Evolutionary conservation across 2,113 vertebrate genomes (phyloP), one percentile per base, ranked within the genome.

Genomic region (Rafetus swinhoei): DNA sequence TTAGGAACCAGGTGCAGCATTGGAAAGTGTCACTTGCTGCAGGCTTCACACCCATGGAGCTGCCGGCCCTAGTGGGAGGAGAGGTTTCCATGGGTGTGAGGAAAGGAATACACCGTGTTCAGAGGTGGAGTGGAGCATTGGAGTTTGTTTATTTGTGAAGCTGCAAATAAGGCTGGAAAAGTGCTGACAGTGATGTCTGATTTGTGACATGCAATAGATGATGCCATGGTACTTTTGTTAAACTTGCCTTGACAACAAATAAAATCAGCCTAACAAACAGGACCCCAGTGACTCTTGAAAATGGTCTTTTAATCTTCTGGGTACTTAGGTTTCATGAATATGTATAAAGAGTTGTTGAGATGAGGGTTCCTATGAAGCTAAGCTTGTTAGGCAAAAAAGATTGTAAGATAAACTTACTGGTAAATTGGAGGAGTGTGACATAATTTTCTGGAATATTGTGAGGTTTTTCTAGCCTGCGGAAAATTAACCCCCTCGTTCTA

Each of bases 301-400:
- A 76, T 79, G 9, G 79, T 57, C 60, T 90, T 88, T 95, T 92
- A 4, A 69, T 95, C 88, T 92, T 45, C 13, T 80, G 81, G 62
- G 79, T 85, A 62, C 74, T 89, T 25, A 1, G 50, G 35, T 93
- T 92, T 83, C 82, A 95, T 91, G 55, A 93, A 90, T 93, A 95
- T 85, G 72, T 85, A 90, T 54, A 91, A 90, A 8, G 22, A 53
- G 88, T 90, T 45, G 18, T 87, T 96, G 72, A 90, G 81, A 96
- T 76, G 77, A 95, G 86, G 76, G 80, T 74, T 84, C 21, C 45
- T 39, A 69, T 90, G 90, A 94, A 93, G 94, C 92, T 90, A 92
- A 93, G 81, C 88, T 93, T 95, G 88, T 85, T 93, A 90, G 87
- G 91, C 85, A 93, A 24, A 91, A 94, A 95, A 96, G 88, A 86